Base-by-base conservation (phyloP, 2,797 vertebrate genomes). In the Sebastes iracundus region DNA sequence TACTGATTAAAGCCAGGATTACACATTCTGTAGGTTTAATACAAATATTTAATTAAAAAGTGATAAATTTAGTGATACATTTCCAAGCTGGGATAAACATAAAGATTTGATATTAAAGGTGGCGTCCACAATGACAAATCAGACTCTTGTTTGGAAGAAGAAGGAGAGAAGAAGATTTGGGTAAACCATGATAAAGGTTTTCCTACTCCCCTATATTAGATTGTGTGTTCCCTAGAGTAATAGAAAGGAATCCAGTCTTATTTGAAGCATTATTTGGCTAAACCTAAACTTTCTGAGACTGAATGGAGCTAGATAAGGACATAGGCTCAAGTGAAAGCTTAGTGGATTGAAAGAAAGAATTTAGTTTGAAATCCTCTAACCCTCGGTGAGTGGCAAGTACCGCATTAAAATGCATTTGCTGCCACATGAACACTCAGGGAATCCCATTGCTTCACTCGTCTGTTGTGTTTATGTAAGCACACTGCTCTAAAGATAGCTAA, bases 401-500 rank as follows among this genome's bases (percentile, higher is more conserved):
- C 84, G 84, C 72, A 75, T 92, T 89, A 75, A 92, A 90, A 92
- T 87, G 72, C 81, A 86, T 86, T 86, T 77, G 65, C 85, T 84
- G 88, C 89, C 83, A 85, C 84, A 89, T 81, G 82, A 84, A 74
- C 85, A 79, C 79, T 87, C 71, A 87, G 77, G 77, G 84, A 90
- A 82, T 91, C 85, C 90, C 83, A 77, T 80, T 60, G 89, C 90
- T 92, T 92, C 79, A 77, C 84, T 79, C 83, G 65, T 82, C 64
- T 85, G 82, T 86, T 83, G 84, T 93, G 87, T 94, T 95, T 92
- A 88, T 91, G 90, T 88, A 89, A 93, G 90, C 87, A 86, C 74
- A 46, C 77, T 71, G 92, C 84, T 94, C 92, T 94, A 94, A 93
- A 95, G 91, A 94, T 93, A 88, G 91, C 90, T 91, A 89, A 90